Evolutionary conservation across 2,113 vertebrate species (phyloP).

Genomic region (Dasypus novemcinctus): DNA sequence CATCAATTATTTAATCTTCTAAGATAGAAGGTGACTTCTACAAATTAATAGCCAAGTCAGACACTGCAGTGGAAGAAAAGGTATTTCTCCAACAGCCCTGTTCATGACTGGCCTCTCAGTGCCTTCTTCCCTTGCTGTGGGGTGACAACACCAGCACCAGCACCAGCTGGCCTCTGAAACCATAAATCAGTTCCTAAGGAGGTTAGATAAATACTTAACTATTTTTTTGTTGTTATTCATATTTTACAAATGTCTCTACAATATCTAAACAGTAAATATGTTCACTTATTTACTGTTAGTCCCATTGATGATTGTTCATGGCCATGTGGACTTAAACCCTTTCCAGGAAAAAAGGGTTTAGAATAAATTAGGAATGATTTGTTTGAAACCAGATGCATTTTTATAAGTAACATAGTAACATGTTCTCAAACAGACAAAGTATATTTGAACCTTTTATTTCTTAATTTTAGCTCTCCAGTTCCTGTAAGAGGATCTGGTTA

Average conservation of each 20-base stretch:
- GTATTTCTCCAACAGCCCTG: background rate
- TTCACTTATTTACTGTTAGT: background rate
- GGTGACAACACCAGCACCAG: background rate
- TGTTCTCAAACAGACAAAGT: conserved; percentile 12
- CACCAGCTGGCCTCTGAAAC: background rate
- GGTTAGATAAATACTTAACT: background rate
- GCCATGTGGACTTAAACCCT: background rate
- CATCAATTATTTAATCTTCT: conserved; percentile 16
- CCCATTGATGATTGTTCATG: conserved; percentile 19
- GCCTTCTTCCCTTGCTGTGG: background rate
- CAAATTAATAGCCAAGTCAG: background rate
- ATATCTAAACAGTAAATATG: background rate
- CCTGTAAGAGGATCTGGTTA: conserved; percentile 10
- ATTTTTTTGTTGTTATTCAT: background rate
- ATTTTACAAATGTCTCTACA: background rate
- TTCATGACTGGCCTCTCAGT: background rate
- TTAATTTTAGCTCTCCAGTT: background rate
- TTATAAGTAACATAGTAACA: background rate
- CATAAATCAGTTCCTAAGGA: background rate
- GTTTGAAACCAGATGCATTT: conserved; percentile 41
- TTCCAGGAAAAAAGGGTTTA: conserved; percentile 45
- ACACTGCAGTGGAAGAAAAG: background rate
- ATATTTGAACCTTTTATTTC: conserved; percentile 11
- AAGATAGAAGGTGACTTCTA: background rate
- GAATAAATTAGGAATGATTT: conserved; percentile 50